These are phyloP conservation scores for Lepidotrigona ventralis DNA, from an alignment of 1,140 invertebrate species.

Conservation along the genomic window DNA sequence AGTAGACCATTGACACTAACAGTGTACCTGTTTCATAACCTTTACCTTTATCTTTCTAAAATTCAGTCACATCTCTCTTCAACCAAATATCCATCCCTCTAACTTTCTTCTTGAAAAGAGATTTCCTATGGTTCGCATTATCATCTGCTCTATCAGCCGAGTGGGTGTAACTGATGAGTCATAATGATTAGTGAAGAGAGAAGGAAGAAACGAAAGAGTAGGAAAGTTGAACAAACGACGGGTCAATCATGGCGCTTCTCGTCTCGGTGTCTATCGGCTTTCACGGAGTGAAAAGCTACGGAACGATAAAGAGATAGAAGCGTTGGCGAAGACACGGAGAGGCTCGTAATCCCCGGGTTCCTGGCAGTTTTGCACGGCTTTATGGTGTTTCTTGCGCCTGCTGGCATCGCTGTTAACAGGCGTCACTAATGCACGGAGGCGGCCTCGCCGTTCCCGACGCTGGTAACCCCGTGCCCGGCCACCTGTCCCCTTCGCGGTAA, in stretches of 20 bases:
- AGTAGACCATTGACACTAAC: no score
- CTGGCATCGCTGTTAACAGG: conserved; percentile 53
- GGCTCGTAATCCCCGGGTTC: conserved; percentile 24
- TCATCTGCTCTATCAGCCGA: background rate
- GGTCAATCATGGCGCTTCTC: background rate
- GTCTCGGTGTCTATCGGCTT: background rate
- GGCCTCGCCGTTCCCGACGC: conserved; percentile 22
- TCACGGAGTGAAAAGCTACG: background rate
- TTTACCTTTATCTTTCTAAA: no score
- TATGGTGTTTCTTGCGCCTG: conserved; percentile 51
- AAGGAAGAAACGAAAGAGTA: background rate
- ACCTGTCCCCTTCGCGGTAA: conserved; percentile 34
- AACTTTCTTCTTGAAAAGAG: background rate
- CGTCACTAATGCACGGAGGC: conserved; percentile 56
- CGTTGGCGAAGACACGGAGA: background rate
- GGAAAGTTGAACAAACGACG: conserved; percentile 6
- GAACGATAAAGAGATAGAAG: conserved; percentile 35
- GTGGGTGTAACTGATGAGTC: background rate
- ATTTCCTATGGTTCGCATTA: background rate
- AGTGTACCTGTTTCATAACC: no score
- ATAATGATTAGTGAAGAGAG: conserved; percentile 18
- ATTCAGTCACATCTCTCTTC: no score
- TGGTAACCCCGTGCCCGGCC: conserved; percentile 12
- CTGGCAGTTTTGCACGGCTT: conserved; percentile 33
- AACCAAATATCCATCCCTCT: no score